These are phyloP conservation scores for Macroramphosus scolopax DNA, from an alignment of 2,797 vertebrate species.

Conservation along the genomic window DNA sequence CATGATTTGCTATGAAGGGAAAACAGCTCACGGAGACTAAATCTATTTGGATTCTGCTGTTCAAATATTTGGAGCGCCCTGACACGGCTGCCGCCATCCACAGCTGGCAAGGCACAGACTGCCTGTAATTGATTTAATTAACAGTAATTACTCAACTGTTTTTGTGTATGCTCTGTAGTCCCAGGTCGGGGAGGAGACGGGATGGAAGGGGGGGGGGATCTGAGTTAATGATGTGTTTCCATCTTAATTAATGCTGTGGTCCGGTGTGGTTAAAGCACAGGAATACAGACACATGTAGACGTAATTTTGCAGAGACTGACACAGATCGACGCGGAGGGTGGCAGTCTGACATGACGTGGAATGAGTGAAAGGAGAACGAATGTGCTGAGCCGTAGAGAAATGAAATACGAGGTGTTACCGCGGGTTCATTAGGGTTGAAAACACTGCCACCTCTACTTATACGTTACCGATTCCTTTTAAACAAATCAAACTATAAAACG, in stretches of 20 bases:
- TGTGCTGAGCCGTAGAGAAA: constrained; percentile 22
- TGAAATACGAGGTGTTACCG: too few relatives aligned
- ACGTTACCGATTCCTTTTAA: too few relatives aligned
- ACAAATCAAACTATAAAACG: too few relatives aligned
- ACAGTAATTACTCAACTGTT: constrained; percentile 91
- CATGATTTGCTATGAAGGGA: constrained; percentile 38
- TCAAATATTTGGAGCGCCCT: constrained; percentile 86
- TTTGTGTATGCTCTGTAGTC: constrained; percentile 75
- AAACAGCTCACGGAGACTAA: constrained; percentile 53
- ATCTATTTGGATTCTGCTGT: constrained; percentile 83
- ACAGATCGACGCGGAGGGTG: constrained; percentile 62
- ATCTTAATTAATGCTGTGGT: constrained; percentile 79
- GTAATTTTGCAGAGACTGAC: constrained; percentile 74
- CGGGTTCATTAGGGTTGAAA: constrained; percentile 20
- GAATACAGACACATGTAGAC: constrained; percentile 68
- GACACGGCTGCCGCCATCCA: constrained; percentile 78
- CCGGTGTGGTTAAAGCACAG: constrained; percentile 71
- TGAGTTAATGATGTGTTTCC: constrained; percentile 81
- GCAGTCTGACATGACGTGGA: constrained; percentile 48
- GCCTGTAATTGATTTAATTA: constrained; percentile 96
- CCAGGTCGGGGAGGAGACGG: constrained; percentile 67
- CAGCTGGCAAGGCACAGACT: constrained; percentile 80
- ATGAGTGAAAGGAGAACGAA: constrained; percentile 37
- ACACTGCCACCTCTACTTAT: too few relatives aligned
- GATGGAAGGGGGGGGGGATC: constrained; percentile 71